Evolutionary conservation across 2,113 vertebrate species (phyloP), one percentile per base, ranked within the genome.

Genomic region (Xenus cinereus): DNA sequence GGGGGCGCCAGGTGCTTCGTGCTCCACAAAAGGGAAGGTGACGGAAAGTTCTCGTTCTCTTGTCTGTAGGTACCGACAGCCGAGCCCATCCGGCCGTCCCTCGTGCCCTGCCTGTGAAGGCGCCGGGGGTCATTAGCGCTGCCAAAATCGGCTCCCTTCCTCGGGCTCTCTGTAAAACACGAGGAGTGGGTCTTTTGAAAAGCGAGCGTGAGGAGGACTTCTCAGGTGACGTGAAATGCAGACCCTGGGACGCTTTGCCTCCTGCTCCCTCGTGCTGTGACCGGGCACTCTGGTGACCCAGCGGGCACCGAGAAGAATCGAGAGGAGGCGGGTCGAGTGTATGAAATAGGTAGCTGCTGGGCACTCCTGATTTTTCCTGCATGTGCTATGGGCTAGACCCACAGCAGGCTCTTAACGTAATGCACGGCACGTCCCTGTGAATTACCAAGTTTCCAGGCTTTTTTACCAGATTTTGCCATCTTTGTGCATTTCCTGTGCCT

Each of bases 51-150:
- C 2, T 13, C 17, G 0, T 11, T 37, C 83, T 46, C 69, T 57
- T 57, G 14, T 37, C 83, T 51, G 1, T 51, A 35, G 79, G 30
- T 27, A 54, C 9, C 3, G n/a, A 10, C 37, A 7, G 45, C 50
- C 19, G 6, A 56, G 46, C 19, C 26, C 0, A 1, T 2, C 27
- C 8, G 15, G 45, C 39, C 35, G 3, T 7, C 50, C 39, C 24
- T 66, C 54, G 21, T 17, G 60, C 39, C 67, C 51, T 9, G 88
- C 79, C 37, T 7, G n/a, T 7, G 59, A 43, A 69, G 57, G 75
- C 57, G 7, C 43, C 9, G 63, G 27, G 80, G 53, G 79, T 76
- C 62, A 39, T 8, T 22, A 9, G 37, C 6, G 60, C 51, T 22
- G 5, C 66, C 77, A 7, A 1, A 26, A 13, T 5, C 7, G 50